Conservation (phyloP, 2,113 vertebrate genomes). For the Bucco capensis region DNA sequence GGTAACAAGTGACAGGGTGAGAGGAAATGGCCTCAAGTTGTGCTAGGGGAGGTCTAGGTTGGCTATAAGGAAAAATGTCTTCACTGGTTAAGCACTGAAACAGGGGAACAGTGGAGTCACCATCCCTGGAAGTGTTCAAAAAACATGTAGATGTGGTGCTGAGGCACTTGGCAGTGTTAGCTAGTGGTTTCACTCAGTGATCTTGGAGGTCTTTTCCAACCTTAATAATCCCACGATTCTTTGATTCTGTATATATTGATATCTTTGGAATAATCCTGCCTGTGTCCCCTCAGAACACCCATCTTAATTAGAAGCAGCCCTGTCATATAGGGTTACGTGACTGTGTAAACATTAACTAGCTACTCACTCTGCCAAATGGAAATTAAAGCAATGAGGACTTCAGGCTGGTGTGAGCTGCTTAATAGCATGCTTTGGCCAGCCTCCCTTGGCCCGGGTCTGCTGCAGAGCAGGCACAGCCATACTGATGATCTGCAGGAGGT, state of each 20-base stretch:
- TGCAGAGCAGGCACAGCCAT: not conserved
- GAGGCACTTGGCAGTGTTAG: too few relatives aligned
- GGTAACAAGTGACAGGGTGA: too few relatives aligned
- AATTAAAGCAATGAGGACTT: constrained; percentile 20
- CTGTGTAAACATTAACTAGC: constrained; percentile 43
- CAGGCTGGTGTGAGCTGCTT: not conserved
- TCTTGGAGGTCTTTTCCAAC: too few relatives aligned
- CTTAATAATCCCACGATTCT: too few relatives aligned
- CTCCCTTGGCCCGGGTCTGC: not conserved
- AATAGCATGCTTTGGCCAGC: not conserved
- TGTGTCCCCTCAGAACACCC: not conserved
- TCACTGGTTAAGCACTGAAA: too few relatives aligned
- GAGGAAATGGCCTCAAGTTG: too few relatives aligned
- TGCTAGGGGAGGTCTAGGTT: too few relatives aligned
- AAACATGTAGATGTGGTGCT: too few relatives aligned
- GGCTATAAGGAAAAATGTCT: too few relatives aligned
- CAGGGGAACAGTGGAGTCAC: too few relatives aligned
- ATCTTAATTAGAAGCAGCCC: not conserved
- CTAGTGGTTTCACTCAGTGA: too few relatives aligned
- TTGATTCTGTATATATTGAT: not conserved
- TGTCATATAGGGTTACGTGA: not conserved
- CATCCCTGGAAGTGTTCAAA: too few relatives aligned
- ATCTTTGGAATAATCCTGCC: not conserved
- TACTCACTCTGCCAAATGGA: not conserved
- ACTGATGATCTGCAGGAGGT: not conserved